Evolutionary conservation across 92 coral and sea anemone genomes (phyloP), one percentile per base, ranked within the genome.

Genomic region (Paramuricea clavata): DNA sequence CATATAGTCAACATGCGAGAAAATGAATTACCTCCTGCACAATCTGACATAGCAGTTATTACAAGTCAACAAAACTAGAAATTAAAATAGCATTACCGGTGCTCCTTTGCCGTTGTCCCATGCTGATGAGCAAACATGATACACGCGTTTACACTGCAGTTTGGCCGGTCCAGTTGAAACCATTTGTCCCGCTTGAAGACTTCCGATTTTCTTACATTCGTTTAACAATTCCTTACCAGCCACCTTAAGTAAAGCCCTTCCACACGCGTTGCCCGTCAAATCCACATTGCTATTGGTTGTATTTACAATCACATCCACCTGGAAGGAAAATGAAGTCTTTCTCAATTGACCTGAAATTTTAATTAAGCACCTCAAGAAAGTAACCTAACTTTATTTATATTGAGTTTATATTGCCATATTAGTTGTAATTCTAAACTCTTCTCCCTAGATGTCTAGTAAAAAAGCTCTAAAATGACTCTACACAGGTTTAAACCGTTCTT

Each of bases 301-400:
- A 39, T 83, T 83, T 1, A 83, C 79, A 34, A 83, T 50, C 54
- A 83, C 87, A 19, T 83, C 87, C 25, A 83, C 87, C 87, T 83
- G 13, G 1, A 42, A 57, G 54, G 35, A 23, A 3, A 27, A 35
- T n/a, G n/a, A n/a, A n/a, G n/a, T n/a, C 17, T 43, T 23, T 5
- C 16, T 23, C 85, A 85, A 87, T 1, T 10, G 12, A 2, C 85
- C 79, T 0, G 85, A 75, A 10, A 39, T 39, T 4, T 39, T 10
- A 39, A 4, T n/a, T n/a, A n/a, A n/a, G n/a, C n/a, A n/a, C n/a
- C n/a, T n/a, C n/a, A n/a, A n/a, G n/a, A n/a, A n/a, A 39, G 10
- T 39, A 39, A 39, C 44, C 10, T 39, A 10, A n/a, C n/a, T n/a
- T n/a, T n/a, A n/a, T n/a, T n/a, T n/a, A n/a, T n/a, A n/a, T n/a